These are phyloP conservation scores for Neodontobutis hainanensis DNA, from an alignment of 2,113 vertebrate species.

Conservation along the genomic window DNA sequence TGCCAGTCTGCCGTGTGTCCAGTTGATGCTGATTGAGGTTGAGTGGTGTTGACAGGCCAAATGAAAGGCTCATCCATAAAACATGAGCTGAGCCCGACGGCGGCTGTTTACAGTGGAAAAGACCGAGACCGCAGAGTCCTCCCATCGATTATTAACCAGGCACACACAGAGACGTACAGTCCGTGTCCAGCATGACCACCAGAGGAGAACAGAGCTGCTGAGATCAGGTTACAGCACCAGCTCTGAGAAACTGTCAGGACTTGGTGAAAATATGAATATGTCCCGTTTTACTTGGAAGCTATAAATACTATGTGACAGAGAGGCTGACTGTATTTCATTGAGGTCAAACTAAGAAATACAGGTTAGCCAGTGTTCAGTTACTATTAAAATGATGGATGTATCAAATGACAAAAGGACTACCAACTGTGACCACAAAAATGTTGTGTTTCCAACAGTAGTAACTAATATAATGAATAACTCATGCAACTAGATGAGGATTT, in stretches of 20 bases:
- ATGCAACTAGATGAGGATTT: background rate
- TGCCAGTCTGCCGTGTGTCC: constrained; percentile 35
- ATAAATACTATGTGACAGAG: background rate
- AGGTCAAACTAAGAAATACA: no score
- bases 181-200: background rate
- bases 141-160: constrained; percentile 56
- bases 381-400: background rate
- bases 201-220: background rate
- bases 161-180: constrained; percentile 22
- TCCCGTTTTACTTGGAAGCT: background rate
- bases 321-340: background rate
- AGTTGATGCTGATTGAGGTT: constrained; percentile 47
- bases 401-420: background rate
- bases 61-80: constrained; percentile 62
- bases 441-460: background rate
- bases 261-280: constrained; percentile 3
- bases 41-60: constrained; percentile 33
- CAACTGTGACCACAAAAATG: background rate
- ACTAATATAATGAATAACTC: no score
- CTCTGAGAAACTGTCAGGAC: background rate
- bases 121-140: constrained; percentile 31
- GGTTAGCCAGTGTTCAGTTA: background rate
- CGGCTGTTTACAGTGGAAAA: constrained; percentile 44
- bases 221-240: background rate
- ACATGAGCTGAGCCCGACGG: constrained; percentile 29